These are phyloP conservation scores for Scaptomyza caliginosa DNA, from an alignment of 2,888 invertebrate genomes.

Conservation along the genomic window DNA sequence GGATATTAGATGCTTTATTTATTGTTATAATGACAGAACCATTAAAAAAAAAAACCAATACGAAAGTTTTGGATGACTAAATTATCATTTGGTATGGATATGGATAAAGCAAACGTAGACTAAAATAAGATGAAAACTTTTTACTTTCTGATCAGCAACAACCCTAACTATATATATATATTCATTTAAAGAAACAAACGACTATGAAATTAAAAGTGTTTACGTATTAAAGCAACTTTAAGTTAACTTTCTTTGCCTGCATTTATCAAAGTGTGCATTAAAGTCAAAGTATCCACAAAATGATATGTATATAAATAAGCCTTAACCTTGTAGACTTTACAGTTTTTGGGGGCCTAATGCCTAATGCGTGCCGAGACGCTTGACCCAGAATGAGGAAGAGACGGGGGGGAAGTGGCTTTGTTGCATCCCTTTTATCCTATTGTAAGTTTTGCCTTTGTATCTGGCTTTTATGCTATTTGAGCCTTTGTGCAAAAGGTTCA, in stretches of 20 bases:
- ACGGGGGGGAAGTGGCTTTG: slow-evolving; percentile 1
- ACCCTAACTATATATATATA: too few relatives aligned
- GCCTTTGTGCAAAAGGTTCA: slow-evolving; percentile 40
- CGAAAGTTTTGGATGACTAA: too few relatives aligned
- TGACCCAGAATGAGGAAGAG: slow-evolving; percentile 24
- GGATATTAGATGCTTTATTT: too few relatives aligned
- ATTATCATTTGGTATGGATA: too few relatives aligned
- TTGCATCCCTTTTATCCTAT: slow-evolving; percentile 28
- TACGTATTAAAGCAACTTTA: not conserved
- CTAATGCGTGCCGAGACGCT: slow-evolving; percentile 8
- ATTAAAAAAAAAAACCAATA: too few relatives aligned
- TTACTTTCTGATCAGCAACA: too few relatives aligned
- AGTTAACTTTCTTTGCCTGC: not conserved
- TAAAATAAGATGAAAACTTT: too few relatives aligned
- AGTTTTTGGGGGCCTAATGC: not conserved
- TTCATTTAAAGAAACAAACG: too few relatives aligned
- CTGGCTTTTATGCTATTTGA: slow-evolving; percentile 16
- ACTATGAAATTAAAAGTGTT: not conserved
- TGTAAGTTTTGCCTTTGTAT: slow-evolving; percentile 35
- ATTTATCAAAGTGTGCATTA: not conserved
- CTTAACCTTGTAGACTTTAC: slow-evolving; percentile 18
- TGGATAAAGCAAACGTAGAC: too few relatives aligned
- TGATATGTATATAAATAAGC: slow-evolving; percentile 10
- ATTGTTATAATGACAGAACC: too few relatives aligned
- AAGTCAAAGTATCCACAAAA: not conserved